These are phyloP conservation scores for Ranitomeya imitator DNA, from an alignment of 2,113 vertebrate species.

Conservation along the genomic window DNA sequence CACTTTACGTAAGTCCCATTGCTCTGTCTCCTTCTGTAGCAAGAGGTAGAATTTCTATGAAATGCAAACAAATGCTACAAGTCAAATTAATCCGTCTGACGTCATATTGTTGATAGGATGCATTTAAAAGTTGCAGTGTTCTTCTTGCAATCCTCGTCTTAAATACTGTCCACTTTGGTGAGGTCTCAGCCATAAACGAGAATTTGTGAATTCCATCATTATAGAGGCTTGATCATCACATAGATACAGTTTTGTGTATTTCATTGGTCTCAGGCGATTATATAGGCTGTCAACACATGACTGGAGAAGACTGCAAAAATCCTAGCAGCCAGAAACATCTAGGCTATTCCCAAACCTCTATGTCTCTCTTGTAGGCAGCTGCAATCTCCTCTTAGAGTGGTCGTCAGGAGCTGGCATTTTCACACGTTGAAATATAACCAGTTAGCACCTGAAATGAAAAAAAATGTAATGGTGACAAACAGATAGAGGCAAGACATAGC, in stretches of 20 bases:
- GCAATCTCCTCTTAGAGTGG: constrained; percentile 24
- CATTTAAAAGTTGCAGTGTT: constrained; percentile 28
- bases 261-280: constrained; percentile 63
- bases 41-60: constrained; percentile 42
- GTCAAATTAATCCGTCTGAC: background rate
- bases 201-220: constrained; percentile 62
- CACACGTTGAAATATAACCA: background rate
- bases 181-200: constrained; percentile 57
- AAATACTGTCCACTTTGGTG: constrained; percentile 28
- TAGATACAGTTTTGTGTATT: constrained; percentile 75
- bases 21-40: background rate
- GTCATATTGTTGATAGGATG: background rate
- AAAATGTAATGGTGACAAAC: constrained; percentile 22
- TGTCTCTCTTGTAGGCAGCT: constrained; percentile 11
- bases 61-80: background rate
- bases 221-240: constrained; percentile 61
- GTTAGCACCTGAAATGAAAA: constrained; percentile 24
- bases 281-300: constrained; percentile 52
- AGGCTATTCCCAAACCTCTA: constrained; percentile 27
- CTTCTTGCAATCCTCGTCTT: background rate
- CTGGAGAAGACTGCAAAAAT: constrained; percentile 16
- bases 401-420: constrained; percentile 11
- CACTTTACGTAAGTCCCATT: constrained; percentile 50
- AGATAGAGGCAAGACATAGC: background rate
- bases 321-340: constrained; percentile 41